Percentiles rank a stretch among this genome's conserved stretches.
These are phyloP conservation scores for Sweltsa coloradensis DNA, from an alignment of 1,140 invertebrate species.

Conservation along the genomic window DNA sequence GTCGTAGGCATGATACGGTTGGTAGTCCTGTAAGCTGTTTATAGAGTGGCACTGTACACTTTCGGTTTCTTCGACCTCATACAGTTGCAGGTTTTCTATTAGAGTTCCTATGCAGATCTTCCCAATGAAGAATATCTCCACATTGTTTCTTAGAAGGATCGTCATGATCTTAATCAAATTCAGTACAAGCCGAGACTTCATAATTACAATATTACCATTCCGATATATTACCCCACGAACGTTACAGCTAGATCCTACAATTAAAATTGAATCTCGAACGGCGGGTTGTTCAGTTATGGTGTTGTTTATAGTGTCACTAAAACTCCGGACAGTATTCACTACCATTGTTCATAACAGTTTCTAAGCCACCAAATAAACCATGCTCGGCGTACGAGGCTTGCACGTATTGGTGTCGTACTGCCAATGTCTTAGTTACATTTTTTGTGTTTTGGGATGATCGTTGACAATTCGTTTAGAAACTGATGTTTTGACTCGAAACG, in stretches of 20 bases:
- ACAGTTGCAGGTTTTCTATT: too few relatives aligned
- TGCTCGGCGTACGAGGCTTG: background rate
- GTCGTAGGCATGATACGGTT: background rate
- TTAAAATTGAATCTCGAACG: too few relatives aligned
- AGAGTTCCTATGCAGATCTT: too few relatives aligned
- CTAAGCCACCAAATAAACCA: background rate
- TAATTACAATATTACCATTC: too few relatives aligned
- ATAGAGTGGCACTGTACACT: background rate
- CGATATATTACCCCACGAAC: too few relatives aligned
- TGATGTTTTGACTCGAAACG: slow-evolving; percentile 1
- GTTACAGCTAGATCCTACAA: too few relatives aligned
- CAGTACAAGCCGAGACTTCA: too few relatives aligned
- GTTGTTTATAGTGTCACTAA: background rate
- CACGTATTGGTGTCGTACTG: background rate
- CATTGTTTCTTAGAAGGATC: too few relatives aligned
- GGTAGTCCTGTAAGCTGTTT: background rate
- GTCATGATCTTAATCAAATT: too few relatives aligned
- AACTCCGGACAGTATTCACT: background rate
- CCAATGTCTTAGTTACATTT: background rate
- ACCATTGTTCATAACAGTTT: background rate
- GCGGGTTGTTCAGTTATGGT: too few relatives aligned
- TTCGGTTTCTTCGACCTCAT: background rate
- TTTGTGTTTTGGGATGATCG: background rate
- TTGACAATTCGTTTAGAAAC: background rate
- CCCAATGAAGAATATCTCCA: too few relatives aligned